phyloP scores from a whole-genome alignment of 2,797 vertebrate species.

The Xenopus petersii region DNA sequence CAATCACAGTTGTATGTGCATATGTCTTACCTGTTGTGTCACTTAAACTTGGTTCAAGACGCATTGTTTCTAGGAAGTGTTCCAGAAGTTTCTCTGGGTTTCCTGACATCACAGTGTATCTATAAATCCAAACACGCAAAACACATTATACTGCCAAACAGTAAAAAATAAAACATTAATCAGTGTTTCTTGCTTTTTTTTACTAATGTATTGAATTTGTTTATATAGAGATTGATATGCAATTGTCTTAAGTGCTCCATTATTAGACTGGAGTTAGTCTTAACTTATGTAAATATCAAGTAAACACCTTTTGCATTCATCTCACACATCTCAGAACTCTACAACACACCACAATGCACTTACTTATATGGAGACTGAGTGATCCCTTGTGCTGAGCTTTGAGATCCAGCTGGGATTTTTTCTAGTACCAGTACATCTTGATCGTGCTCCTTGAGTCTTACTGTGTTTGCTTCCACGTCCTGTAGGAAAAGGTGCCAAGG shows the following conservation, averaged over 20 bases:
- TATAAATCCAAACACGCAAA: slow-evolving; percentile 48
- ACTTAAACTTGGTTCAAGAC: slow-evolving; percentile 83
- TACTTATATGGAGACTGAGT: slow-evolving; percentile 91
- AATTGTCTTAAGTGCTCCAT: no score
- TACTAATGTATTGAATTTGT: no score
- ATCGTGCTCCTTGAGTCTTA: slow-evolving; percentile 95
- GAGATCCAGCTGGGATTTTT: slow-evolving; percentile 83
- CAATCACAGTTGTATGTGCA: background rate
- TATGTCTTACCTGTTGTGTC: slow-evolving; percentile 73
- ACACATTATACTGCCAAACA: no score
- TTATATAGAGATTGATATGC: no score
- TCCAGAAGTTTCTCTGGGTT: slow-evolving; percentile 98
- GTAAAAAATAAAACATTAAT: no score
- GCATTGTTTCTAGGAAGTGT: slow-evolving; percentile 96
- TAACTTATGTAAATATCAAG: no score
- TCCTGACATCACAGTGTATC: slow-evolving; percentile 97
- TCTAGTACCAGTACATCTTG: slow-evolving; percentile 96
- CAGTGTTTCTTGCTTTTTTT: no score
- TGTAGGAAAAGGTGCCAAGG: slow-evolving; percentile 63
- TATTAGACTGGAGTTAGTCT: no score
- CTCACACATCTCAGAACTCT: no score
- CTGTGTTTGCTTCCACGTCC: slow-evolving; percentile 98
- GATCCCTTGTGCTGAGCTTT: slow-evolving; percentile 75
- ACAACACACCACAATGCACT: slow-evolving; percentile 44
- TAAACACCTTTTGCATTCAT: no score